Conservation (phyloP, 1,140 invertebrate species). For the Limonius californicus region DNA sequence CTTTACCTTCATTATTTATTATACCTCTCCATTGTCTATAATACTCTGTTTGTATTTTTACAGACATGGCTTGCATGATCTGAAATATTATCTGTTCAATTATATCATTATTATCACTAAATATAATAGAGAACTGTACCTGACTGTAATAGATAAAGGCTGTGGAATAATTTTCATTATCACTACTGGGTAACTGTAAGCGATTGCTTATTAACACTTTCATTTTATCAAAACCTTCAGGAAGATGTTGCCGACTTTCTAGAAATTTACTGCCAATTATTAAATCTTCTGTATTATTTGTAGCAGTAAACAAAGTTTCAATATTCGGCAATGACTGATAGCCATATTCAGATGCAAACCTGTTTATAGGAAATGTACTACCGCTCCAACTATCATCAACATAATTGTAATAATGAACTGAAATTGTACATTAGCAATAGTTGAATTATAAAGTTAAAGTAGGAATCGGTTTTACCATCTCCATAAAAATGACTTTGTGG, state of each 20-base stretch:
- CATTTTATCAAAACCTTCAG: slow-evolving; percentile 63
- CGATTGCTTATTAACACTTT: slow-evolving; percentile 55
- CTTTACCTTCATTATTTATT: slow-evolving; percentile 59
- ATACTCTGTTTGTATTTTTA: slow-evolving; percentile 84
- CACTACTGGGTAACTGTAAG: slow-evolving; percentile 54
- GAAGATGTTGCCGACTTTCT: slow-evolving; percentile 79
- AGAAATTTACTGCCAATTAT: slow-evolving; percentile 58
- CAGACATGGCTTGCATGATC: slow-evolving; percentile 83
- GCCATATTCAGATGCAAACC: slow-evolving; percentile 95
- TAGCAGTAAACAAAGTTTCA: slow-evolving; percentile 56
- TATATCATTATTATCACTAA: no score
- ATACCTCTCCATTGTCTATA: slow-evolving; percentile 67
- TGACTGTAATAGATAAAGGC: slow-evolving; percentile 73
- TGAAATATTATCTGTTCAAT: no score
- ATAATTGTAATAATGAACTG: slow-evolving; percentile 93
- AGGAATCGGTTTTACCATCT: slow-evolving; percentile 61
- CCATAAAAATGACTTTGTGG: slow-evolving; percentile 80
- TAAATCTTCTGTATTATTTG: slow-evolving; percentile 55
- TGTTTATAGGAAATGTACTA: slow-evolving; percentile 69
- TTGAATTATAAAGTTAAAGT: not conserved
- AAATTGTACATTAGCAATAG: slow-evolving; percentile 31
- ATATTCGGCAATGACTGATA: slow-evolving; percentile 83
- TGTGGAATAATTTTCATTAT: slow-evolving; percentile 49
- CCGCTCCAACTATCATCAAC: slow-evolving; percentile 74
- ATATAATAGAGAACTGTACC: slow-evolving; percentile 46